Base-by-base conservation (phyloP, 64 coral and sea anemone species). In the Dendrophyllia cribrosa region DNA sequence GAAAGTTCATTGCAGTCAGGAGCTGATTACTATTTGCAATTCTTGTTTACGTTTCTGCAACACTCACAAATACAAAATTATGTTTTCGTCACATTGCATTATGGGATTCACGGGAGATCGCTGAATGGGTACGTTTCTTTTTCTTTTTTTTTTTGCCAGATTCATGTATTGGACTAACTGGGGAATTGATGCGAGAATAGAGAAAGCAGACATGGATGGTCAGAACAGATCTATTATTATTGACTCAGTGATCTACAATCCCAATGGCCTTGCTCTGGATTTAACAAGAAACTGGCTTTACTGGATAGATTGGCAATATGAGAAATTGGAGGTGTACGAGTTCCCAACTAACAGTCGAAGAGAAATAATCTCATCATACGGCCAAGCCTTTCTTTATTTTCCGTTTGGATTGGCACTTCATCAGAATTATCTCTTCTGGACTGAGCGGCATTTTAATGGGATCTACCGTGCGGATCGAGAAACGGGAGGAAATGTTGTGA, bases 141-240 rank as follows among this genome's bases (percentile, higher is more conserved):
- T n/a, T n/a, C n/a, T n/a, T 53, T 71, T 71, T 6, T 14, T 7
- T 4, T 6, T 71, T 71, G 20, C 5, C 55, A 90, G 88, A 21
- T 70, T n/a, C 15, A 90, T 90, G 88, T 90, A 90, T 56, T 90
- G 88, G 88, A 90, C 88, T 51, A 17, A 79, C 51, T 80, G 88
- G 88, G 76, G 76, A 26, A 7, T 26, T 1, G 34, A 12, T 8
- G 60, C 60, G 23, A 79, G 76, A 47, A 90, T 90, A 6, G 88
- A 90, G 47, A 90, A 63, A 90, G 77, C 88, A 45, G 60, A 90
- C 76, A 58, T 90, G 76, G 76, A 90, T 72, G 88, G 88, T 11
- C 1, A 24, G 0, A 46, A 72, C 60, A 66, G 76, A 79, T 10
- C 21, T 17, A 70, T 59, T 49, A 24, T 79, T 66, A 66, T 90